Evolutionary conservation across 2,113 vertebrate species (phyloP).

Genomic region (Grammomys dolichurus): DNA sequence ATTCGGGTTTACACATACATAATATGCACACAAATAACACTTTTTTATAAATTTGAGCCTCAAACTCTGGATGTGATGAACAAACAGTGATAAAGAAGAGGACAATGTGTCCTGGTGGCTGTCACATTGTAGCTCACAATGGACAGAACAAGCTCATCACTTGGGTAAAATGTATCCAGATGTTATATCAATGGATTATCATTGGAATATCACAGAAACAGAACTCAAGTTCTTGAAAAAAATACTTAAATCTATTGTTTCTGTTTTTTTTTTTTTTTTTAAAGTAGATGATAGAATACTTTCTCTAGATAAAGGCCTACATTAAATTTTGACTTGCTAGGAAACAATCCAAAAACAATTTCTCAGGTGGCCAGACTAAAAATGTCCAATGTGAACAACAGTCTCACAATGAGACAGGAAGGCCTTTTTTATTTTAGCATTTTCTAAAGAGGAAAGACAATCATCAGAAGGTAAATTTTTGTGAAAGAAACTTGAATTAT

Average conservation of each 20-base stretch:
- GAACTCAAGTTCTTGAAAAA: constrained; percentile 37
- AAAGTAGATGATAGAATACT: neutral
- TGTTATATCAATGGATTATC: neutral
- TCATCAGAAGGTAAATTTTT: neutral
- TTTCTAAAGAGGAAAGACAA: constrained; percentile 28
- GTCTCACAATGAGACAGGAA: neutral
- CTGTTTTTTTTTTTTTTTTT: neutral
- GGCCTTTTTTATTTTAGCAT: neutral
- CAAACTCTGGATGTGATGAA: neutral
- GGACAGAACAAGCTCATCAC: neutral
- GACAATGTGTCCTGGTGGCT: neutral
- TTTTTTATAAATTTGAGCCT: neutral
- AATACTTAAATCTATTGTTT: neutral
- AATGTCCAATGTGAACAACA: neutral
- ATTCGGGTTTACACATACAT: neutral
- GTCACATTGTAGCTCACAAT: neutral
- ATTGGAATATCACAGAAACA: neutral
- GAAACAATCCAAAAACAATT: neutral
- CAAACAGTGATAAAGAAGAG: neutral
- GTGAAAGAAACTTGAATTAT: constrained; percentile 29
- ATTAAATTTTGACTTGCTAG: constrained; percentile 9
- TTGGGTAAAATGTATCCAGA: neutral
- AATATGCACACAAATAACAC: neutral
- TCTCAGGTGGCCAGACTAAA: neutral
- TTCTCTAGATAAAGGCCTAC: neutral